A percentile compares a stretch with the other conserved stretches of the same genome.
Conservation (phyloP, 1,140 invertebrate species). For the Charaxes varanes region DNA sequence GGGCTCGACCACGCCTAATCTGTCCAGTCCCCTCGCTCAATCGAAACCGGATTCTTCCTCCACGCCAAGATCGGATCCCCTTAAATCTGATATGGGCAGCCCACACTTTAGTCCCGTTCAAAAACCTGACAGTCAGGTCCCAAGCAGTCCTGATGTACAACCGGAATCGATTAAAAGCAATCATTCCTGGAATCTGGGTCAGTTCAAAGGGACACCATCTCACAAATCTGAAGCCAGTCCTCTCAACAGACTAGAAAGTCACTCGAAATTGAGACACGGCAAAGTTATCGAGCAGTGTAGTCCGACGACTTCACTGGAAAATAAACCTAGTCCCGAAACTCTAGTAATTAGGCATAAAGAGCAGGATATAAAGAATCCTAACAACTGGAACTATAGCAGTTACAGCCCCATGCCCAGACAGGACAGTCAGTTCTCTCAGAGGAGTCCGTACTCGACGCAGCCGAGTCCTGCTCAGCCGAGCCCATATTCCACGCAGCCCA, state of each 20-base stretch:
- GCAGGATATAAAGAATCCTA: slow-evolving; percentile 56
- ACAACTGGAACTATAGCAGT: slow-evolving; percentile 60
- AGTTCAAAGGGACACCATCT: slow-evolving; percentile 58
- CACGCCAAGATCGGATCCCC: slow-evolving; percentile 51
- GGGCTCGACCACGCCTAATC: slow-evolving; percentile 34
- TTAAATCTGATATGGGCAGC: slow-evolving; percentile 55
- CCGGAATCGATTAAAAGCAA: slow-evolving; percentile 46
- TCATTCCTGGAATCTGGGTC: slow-evolving; percentile 56
- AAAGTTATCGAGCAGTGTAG: slow-evolving; percentile 64
- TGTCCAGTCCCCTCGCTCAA: slow-evolving; percentile 60
- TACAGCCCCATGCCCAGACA: slow-evolving; percentile 67
- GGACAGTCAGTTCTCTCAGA: slow-evolving; percentile 58
- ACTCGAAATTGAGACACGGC: slow-evolving; percentile 51
- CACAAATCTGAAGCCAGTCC: slow-evolving; percentile 67
- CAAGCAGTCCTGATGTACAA: slow-evolving; percentile 58
- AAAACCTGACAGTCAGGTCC: slow-evolving; percentile 66
- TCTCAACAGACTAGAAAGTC: slow-evolving; percentile 55
- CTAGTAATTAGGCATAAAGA: slow-evolving; percentile 40
- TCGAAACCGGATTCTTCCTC: slow-evolving; percentile 63
- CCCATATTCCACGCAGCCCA: slow-evolving; percentile 63
- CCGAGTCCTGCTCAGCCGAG: slow-evolving; percentile 69
- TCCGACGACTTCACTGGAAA: slow-evolving; percentile 61
- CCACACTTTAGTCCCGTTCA: slow-evolving; percentile 61
- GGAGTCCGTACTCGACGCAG: slow-evolving; percentile 66
- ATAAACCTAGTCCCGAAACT: slow-evolving; percentile 61